Conservation (phyloP, 2,888 invertebrate genomes). For the Ophioninae sp. region DNA sequence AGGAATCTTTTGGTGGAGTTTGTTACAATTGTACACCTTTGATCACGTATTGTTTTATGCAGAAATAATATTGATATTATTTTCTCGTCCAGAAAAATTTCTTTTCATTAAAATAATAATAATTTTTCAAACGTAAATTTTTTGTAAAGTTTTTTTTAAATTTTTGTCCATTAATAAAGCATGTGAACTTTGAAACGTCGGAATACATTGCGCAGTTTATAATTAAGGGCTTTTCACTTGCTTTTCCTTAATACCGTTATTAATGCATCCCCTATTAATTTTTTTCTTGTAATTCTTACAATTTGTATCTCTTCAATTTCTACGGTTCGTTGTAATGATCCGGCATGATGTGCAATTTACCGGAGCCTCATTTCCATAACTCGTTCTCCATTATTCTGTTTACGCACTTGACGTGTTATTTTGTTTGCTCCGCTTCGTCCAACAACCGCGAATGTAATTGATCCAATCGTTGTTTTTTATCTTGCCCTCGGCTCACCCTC, state of each 20-base stretch:
- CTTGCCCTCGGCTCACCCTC: neutral
- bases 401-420: neutral
- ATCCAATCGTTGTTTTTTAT: neutral
- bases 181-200: neutral
- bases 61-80: neutral
- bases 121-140: neutral
- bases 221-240: neutral
- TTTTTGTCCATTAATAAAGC: neutral
- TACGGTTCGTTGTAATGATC: neutral
- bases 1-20: neutral
- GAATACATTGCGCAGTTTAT: neutral
- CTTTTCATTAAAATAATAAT: neutral
- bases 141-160: neutral
- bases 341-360: neutral
- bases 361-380: neutral
- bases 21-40: neutral
- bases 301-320: neutral
- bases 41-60: neutral
- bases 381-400: neutral
- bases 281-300: neutral
- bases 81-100: neutral
- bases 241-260: neutral
- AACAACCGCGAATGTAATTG: neutral
- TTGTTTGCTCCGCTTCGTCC: neutral
- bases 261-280: neutral